A percentile compares a stretch with the other conserved stretches of the same genome.
phyloP scores from a whole-genome alignment of 2,888 invertebrate species.

The Hypercompe scribonia region DNA sequence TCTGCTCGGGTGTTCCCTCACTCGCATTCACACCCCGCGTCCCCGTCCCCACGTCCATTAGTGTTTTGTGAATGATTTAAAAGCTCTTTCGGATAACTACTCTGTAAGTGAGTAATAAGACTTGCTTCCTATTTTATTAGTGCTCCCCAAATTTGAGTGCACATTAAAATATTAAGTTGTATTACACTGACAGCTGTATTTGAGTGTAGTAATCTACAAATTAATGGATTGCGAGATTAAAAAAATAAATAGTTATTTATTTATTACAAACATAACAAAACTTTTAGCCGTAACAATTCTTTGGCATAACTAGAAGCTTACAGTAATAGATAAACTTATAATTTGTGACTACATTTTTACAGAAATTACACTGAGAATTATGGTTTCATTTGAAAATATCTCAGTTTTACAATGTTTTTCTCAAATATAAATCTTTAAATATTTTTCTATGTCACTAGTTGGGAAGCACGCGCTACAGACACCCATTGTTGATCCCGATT shows the following conservation, averaged over 20 bases:
- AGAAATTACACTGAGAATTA: too few relatives aligned
- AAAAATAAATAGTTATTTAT: conserved; percentile 48
- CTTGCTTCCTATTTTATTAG: conserved; percentile 86
- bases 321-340: conserved; percentile 4
- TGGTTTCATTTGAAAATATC: too few relatives aligned
- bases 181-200: conserved; percentile 57
- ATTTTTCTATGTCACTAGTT: not conserved
- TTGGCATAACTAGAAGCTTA: conserved; percentile 47
- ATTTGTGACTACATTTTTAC: too few relatives aligned
- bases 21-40: conserved; percentile 53
- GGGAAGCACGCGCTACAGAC: not conserved
- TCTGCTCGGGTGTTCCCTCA: conserved; percentile 65
- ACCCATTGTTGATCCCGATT: not conserved
- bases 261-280: conserved; percentile 49
- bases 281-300: conserved; percentile 53
- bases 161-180: conserved; percentile 82
- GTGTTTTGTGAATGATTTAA: conserved; percentile 87
- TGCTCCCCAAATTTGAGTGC: conserved; percentile 86
- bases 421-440: too few relatives aligned
- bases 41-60: conserved; percentile 84
- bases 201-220: conserved; percentile 54
- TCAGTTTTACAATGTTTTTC: too few relatives aligned
- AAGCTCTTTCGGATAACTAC: conserved; percentile 87
- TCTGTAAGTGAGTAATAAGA: conserved; percentile 87
- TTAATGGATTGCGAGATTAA: conserved; percentile 61